Conservation (phyloP, 2,888 invertebrate genomes). For the Lysandra bellargus region DNA sequence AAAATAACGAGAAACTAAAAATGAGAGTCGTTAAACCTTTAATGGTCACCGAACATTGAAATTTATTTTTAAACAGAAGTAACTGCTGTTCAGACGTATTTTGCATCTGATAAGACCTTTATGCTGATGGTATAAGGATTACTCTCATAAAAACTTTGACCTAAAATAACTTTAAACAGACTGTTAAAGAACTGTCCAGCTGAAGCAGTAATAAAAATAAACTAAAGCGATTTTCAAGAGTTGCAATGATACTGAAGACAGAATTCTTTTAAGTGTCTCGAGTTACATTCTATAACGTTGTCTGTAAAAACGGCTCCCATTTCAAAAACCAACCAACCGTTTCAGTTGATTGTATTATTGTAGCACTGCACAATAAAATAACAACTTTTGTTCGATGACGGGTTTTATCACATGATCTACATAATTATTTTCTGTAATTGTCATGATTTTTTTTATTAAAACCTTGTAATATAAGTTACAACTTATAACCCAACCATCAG, state of each 20-base stretch:
- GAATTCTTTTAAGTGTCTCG: neutral
- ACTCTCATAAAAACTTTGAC: neutral
- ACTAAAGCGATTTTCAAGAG: neutral
- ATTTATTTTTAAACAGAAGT: neutral
- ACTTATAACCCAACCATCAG: neutral
- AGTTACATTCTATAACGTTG: neutral
- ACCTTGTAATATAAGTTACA: neutral
- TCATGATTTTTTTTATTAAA: neutral
- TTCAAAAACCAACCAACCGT: neutral
- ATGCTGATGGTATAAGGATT: neutral
- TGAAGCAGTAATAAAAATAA: neutral
- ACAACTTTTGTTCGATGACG: neutral
- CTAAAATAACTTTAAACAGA: neutral
- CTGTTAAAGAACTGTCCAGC: neutral
- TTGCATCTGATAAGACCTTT: neutral
- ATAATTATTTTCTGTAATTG: neutral
- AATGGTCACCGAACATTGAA: neutral
- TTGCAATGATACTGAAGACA: neutral
- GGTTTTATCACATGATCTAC: neutral
- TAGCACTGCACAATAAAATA: neutral
- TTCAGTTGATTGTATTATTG: neutral
- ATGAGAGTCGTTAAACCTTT: constrained; percentile 1
- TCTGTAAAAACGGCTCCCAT: neutral
- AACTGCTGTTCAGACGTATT: neutral
- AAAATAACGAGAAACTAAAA: constrained; percentile 18